Conservation (phyloP, 1,140 invertebrate species). For the Ips nitidus region DNA sequence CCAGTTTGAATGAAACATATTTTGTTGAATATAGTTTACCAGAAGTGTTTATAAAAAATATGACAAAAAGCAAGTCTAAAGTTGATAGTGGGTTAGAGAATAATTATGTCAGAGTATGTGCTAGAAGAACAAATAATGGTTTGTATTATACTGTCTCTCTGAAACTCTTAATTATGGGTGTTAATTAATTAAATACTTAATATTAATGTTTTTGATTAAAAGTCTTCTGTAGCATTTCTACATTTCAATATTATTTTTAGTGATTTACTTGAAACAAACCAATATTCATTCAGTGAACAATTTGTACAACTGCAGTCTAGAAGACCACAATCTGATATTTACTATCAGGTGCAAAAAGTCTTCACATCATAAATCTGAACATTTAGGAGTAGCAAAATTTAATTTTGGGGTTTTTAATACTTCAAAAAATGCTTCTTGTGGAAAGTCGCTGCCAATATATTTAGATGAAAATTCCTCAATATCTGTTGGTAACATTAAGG, state of each 20-base stretch:
- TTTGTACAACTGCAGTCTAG: slow-evolving; percentile 41
- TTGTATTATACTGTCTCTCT: slow-evolving; percentile 1
- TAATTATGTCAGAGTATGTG: slow-evolving; percentile 45
- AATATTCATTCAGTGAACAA: slow-evolving; percentile 44
- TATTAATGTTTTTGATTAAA: background rate
- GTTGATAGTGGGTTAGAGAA: slow-evolving; percentile 42
- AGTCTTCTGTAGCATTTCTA: background rate
- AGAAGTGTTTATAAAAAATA: slow-evolving; percentile 36
- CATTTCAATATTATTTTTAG: slow-evolving; percentile 28
- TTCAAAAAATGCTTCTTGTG: slow-evolving; percentile 39
- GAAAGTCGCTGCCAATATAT: slow-evolving; percentile 41
- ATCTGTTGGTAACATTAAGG: slow-evolving; percentile 48
- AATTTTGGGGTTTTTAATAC: slow-evolving; percentile 42
- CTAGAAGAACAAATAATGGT: slow-evolving; percentile 40
- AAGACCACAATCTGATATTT: slow-evolving; percentile 42
- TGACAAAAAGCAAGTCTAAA: slow-evolving; percentile 40
- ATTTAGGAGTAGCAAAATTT: slow-evolving; percentile 45
- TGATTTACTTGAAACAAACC: slow-evolving; percentile 44
- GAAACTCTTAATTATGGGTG: background rate
- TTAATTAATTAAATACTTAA: background rate
- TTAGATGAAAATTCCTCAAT: slow-evolving; percentile 43
- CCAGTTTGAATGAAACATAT: slow-evolving; percentile 41
- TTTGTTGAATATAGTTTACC: slow-evolving; percentile 50
- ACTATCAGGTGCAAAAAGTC: slow-evolving; percentile 42
- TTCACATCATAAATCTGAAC: slow-evolving; percentile 41